These are phyloP conservation scores for Brachypteracias leptosomus DNA, from an alignment of 2,113 vertebrate species.

Conservation along the genomic window DNA sequence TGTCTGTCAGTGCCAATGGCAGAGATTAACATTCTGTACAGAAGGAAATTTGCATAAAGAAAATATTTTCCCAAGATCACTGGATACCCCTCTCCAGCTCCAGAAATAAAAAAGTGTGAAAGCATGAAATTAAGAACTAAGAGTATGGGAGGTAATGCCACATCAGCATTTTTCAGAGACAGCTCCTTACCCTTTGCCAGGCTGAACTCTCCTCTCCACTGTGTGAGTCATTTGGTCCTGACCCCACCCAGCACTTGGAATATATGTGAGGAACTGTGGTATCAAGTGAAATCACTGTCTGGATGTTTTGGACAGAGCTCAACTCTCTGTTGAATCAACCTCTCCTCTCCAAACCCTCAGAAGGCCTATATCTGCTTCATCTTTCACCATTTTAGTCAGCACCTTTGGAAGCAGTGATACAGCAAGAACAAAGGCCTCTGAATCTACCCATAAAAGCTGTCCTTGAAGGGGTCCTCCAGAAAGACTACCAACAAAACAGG, in stretches of 20 bases:
- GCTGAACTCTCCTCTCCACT: not conserved
- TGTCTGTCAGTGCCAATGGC: not conserved
- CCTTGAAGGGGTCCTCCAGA: not conserved
- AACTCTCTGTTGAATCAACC: no score
- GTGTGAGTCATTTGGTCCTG: not conserved
- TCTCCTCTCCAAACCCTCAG: not conserved
- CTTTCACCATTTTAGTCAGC: not conserved
- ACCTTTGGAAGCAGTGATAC: not conserved
- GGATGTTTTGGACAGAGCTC: not conserved
- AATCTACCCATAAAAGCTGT: not conserved
- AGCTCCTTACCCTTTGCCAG: not conserved
- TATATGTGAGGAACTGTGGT: not conserved
- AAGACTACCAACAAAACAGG: not conserved
- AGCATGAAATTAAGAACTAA: not conserved
- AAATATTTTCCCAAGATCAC: slow-evolving; percentile 19
- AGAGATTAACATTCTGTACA: not conserved
- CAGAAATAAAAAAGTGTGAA: not conserved
- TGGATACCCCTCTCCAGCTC: not conserved
- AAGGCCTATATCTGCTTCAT: not conserved
- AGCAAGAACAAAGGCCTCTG: not conserved
- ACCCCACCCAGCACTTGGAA: not conserved
- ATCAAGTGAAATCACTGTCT: not conserved
- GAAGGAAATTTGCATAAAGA: slow-evolving; percentile 20
- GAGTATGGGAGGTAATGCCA: not conserved
- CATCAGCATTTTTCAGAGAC: not conserved